phyloP scores from a whole-genome alignment of 1,140 invertebrate genomes.

The Andricus grossulariae region DNA sequence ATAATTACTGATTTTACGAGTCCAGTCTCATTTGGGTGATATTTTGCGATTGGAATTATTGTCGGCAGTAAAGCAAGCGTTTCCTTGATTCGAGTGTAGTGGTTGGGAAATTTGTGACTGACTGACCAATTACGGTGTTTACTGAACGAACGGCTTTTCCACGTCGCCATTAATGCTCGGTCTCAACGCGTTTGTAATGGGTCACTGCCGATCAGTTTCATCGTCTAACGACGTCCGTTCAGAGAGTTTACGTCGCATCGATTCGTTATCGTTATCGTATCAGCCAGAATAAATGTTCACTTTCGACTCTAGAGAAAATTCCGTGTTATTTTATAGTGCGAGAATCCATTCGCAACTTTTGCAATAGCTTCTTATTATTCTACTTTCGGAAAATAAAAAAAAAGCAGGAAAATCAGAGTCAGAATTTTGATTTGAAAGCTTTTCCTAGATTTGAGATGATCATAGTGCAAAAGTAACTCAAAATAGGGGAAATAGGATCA shows the following conservation, averaged over 20 bases:
- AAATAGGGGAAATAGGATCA: no score
- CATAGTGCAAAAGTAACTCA: background rate
- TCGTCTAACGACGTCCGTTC: background rate
- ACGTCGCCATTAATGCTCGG: background rate
- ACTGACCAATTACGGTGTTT: constrained; percentile 42
- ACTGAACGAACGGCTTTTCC: constrained; percentile 41
- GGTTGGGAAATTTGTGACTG: no score
- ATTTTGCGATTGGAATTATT: no score
- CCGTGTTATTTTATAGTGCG: no score
- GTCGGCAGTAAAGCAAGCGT: no score
- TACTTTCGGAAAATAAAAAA: background rate
- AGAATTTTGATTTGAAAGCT: no score
- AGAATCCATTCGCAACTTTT: background rate
- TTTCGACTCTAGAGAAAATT: no score
- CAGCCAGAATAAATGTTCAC: background rate
- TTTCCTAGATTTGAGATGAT: background rate
- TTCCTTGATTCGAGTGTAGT: no score
- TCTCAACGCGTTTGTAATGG: background rate
- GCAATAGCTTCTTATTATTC: background rate
- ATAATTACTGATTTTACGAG: no score
- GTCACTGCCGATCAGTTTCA: background rate
- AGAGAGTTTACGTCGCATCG: constrained; percentile 11
- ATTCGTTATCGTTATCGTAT: constrained; percentile 2
- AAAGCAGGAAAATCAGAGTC: no score
- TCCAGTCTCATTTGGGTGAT: no score